Base-by-base conservation (phyloP, 2,113 vertebrate genomes). In the Gasterosteus aculeatus region DNA sequence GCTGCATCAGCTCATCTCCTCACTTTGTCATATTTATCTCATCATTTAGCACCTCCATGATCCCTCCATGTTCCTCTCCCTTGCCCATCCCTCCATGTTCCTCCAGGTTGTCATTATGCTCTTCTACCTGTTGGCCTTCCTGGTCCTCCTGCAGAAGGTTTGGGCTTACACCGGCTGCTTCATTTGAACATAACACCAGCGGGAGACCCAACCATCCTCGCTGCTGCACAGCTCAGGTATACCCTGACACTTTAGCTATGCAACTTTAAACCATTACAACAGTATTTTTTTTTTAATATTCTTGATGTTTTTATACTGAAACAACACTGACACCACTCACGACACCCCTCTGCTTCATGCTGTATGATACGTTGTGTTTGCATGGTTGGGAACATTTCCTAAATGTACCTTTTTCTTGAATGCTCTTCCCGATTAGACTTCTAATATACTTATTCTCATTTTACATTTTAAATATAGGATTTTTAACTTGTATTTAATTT, bases 111-210 rank as follows among this genome's bases (percentile, higher is more conserved):
- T 91, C 69, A 85, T 71, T 8, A 65, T 93, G 49, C 12, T 92
- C 80, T 88, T 91, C 87, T 93, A 92, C 84, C 76, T 93, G 77
- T 6, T 93, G 73, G 90, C 81, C 76, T 78, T 92, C 77, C 77
- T 93, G 83, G 46, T 90, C 76, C 77, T 93, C 84, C 88, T 93
- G 60, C 91, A 91, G 81, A 87, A 87, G 69, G 58, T 82, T 0
- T 93, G 92, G 89, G 38, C 61, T 74, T 91, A 88, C 76, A 57
- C 91, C 33, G 77, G 88, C 85, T 85, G 82, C 75, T 87, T 91
- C 73, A 77, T 91, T 14, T 81, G 68, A 65, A 88, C 80, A 53
- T 90, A 85, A 85, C 49, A 19, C 35, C 78, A 57, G 12, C 69
- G n/a, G 84, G 83, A 85, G 33, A 67, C 47, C 5, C 38, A 1